Evolutionary conservation across 1,140 invertebrate species (phyloP).

Genomic region (Anoplolepis gracilipes): DNA sequence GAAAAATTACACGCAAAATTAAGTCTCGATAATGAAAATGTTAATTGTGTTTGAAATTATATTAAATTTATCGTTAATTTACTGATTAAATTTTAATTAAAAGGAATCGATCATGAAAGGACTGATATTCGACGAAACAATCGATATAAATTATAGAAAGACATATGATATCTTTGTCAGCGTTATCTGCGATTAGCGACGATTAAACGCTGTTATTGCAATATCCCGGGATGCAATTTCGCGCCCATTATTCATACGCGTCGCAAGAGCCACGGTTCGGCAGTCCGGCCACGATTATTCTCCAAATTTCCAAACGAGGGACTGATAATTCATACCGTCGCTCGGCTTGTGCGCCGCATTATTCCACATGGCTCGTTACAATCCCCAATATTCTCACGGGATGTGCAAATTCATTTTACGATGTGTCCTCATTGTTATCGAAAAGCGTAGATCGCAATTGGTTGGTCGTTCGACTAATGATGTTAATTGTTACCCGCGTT

Average conservation of each 20-base stretch:
- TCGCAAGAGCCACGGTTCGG: conserved; percentile 22
- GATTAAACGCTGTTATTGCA: neutral
- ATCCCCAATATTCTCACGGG: conserved; percentile 16
- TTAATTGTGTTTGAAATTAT: conserved; percentile 19
- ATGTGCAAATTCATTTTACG: conserved; percentile 42
- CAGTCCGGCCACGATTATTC: conserved; percentile 57
- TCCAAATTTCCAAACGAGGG: conserved; percentile 64
- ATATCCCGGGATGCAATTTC: conserved; percentile 7
- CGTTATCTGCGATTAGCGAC: too few relatives aligned
- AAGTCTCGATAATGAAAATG: neutral
- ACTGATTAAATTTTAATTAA: neutral
- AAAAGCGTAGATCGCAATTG: neutral
- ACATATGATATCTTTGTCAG: neutral
- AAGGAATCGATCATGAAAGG: neutral
- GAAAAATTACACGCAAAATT: neutral
- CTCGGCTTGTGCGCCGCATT: conserved; percentile 20
- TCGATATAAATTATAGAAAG: neutral
- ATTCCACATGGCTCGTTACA: conserved; percentile 37
- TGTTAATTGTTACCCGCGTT: neutral
- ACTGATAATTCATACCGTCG: conserved; percentile 65
- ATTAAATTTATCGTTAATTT: neutral
- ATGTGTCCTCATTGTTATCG: neutral
- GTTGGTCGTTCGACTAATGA: neutral
- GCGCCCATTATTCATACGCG: conserved; percentile 48
- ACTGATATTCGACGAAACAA: neutral